Conservation (phyloP, 2,113 vertebrate species). For the Lagopus muta region DNA sequence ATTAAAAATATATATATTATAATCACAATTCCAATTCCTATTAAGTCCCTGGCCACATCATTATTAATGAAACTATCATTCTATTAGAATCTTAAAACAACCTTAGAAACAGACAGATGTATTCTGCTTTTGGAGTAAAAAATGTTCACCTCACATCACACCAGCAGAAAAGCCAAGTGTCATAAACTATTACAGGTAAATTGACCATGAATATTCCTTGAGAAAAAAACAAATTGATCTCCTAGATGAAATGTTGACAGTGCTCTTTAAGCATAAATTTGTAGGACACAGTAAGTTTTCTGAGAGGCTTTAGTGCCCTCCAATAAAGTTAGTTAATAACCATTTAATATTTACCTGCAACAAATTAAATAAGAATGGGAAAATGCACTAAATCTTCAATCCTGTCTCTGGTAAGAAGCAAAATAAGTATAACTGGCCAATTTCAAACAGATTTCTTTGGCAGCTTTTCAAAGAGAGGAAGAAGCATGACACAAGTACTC, state of each 20-base stretch:
- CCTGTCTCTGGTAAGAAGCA: conserved; percentile 11
- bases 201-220: neutral
- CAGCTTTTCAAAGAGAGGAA: conserved; percentile 59
- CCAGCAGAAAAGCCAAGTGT: neutral
- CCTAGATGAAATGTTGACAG: neutral
- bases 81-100: neutral
- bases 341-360: neutral
- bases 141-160: neutral
- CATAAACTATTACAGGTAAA: neutral
- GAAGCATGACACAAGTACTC: neutral
- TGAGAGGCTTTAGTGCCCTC: neutral
- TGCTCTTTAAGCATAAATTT: neutral
- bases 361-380: neutral
- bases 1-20: too few species aligned
- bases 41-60: neutral
- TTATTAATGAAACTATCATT: neutral
- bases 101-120: neutral
- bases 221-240: neutral
- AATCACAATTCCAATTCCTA: neutral
- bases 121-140: neutral
- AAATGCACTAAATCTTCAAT: neutral
- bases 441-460: conserved; percentile 49
- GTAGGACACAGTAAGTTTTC: neutral
- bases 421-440: conserved; percentile 28
- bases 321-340: neutral